These are phyloP conservation scores for Ramphastos sulfuratus DNA, from an alignment of 2,113 vertebrate species.

Conservation along the genomic window DNA sequence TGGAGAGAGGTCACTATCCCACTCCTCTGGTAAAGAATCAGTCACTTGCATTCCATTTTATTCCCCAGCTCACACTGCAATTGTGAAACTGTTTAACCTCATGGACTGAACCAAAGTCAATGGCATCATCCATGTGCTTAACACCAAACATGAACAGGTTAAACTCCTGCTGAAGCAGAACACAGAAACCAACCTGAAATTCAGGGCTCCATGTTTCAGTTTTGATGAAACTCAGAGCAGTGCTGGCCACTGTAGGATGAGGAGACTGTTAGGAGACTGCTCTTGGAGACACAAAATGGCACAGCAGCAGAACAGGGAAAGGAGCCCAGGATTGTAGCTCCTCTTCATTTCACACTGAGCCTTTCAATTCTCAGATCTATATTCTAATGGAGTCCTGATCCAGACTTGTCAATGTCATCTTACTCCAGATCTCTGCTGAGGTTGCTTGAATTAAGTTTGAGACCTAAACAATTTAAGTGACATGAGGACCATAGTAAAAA, in stretches of 20 bases:
- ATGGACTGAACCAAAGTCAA: not conserved
- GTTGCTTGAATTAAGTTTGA: not conserved
- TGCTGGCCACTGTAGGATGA: fast-evolving
- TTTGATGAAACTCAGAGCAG: not conserved
- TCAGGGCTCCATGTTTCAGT: not conserved
- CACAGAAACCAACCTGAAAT: not conserved
- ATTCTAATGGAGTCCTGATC: not conserved
- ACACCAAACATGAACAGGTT: not conserved
- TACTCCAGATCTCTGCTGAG: not conserved
- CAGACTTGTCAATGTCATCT: fast-evolving
- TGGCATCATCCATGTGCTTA: not conserved
- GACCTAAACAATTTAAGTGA: not conserved
- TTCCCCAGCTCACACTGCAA: conserved; percentile 3
- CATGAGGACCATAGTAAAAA: not conserved
- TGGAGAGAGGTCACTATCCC: not conserved
- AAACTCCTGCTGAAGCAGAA: not conserved
- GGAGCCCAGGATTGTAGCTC: not conserved
- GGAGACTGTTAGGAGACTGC: not conserved
- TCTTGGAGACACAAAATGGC: not conserved
- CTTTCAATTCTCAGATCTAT: not conserved
- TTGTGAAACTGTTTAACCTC: conserved; percentile 30
- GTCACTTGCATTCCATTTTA: not conserved
- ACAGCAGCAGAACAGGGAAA: not conserved
- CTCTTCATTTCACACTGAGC: not conserved
- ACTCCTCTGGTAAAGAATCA: not conserved